Base-by-base conservation (phyloP, 2,113 vertebrate genomes). In the Myrmophylax atrothorax region DNA sequence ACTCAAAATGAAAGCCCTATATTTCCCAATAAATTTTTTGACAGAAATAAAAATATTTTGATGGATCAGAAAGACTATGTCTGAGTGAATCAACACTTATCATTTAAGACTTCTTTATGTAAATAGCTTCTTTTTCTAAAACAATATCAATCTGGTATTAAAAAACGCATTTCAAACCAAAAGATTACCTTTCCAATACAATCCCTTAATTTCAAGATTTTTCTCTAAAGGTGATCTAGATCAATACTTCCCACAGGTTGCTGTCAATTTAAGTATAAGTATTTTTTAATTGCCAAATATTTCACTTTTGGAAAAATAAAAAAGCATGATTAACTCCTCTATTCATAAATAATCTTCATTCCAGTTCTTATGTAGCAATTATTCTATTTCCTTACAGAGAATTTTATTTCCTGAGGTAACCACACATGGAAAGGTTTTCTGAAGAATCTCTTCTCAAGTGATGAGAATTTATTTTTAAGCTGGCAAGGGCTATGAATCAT, bases 41-140 rank as follows among this genome's bases (percentile, higher is more conserved):
- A 77, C 40, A 73, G 53, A 95, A 95, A 74, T 19, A 89, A 83
- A 91, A 95, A 88, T 90, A 90, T 93, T 88, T 90, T 89, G 55
- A 81, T 76, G 50, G 38, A 67, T 70, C 55, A 50, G 35, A 84
- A 92, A 59, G 29, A 24, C 13, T 59, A 8, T 1, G 0, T 58
- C 66, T 83, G 58, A 25, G 37, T 70, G 68, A 95, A 80, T 74
- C 55, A 74, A 35, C n/a, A 59, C 7, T 22, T 66, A 42, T 67
- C 18, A 40, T 42, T 56, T 20, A 29, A 37, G 10, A 9, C 23
- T 59, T 42, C 3, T 14, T 12, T 16, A 18, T 52, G 7, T 55
- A 35, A 62, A 56, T 63, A 40, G 17, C 3, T 24, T 22, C 2
- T 24, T 58, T 87, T 66, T 2, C 18, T 42, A 49, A 84, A 76